These are phyloP conservation scores for Dinomys branickii DNA, from an alignment of 2,113 vertebrate species.

Conservation along the genomic window DNA sequence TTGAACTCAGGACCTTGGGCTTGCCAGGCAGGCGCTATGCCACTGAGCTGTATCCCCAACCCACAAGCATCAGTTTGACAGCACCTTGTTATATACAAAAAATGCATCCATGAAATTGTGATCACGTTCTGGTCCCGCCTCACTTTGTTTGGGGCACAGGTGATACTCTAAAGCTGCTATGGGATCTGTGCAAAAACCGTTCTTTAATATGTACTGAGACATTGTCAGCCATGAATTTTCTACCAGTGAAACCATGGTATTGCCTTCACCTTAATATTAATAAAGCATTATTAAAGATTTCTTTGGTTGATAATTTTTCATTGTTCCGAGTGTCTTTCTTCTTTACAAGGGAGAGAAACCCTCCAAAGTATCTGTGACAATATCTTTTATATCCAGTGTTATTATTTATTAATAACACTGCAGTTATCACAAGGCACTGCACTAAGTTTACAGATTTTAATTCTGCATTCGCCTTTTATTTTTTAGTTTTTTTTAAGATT, in stretches of 20 bases:
- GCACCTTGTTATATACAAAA: background rate
- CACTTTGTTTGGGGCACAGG: background rate
- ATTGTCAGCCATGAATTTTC: background rate
- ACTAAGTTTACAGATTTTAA: slow-evolving; percentile 26
- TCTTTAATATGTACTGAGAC: background rate
- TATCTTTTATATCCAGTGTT: background rate
- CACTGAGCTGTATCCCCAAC: too few species aligned
- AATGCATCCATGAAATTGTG: background rate
- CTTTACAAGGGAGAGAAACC: slow-evolving; percentile 45
- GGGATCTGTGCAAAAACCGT: background rate
- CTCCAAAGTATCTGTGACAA: slow-evolving; percentile 23
- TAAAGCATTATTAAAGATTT: slow-evolving; percentile 37
- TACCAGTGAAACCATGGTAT: background rate
- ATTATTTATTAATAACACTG: slow-evolving; percentile 3
- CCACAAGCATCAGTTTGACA: background rate
- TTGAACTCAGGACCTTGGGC: too few species aligned
- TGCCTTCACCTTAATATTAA: background rate
- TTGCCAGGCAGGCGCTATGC: too few species aligned
- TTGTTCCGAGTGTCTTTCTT: slow-evolving; percentile 39
- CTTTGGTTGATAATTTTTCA: background rate
- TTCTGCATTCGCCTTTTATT: background rate
- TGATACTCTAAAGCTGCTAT: background rate
- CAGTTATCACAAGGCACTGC: background rate
- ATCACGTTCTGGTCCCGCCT: background rate
- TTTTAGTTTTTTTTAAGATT: background rate